Evolutionary conservation across 2,888 invertebrate species (phyloP).

Genomic region (Eulithis testata): DNA sequence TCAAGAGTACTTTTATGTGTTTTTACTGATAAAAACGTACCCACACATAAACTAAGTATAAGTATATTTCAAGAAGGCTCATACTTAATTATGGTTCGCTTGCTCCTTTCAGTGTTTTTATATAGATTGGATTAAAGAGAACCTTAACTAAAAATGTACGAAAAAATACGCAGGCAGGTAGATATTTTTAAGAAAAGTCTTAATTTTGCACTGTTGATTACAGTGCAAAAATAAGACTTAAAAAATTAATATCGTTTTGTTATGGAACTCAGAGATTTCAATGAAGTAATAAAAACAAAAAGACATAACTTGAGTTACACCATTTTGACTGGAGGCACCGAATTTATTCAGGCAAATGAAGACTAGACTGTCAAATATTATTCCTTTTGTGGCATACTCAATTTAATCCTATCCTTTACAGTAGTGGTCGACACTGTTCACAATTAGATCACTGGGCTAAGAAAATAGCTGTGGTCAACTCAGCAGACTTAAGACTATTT

Average conservation of each 20-base stretch:
- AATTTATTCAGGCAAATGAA: not conserved
- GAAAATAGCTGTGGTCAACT: no score
- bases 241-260: no score
- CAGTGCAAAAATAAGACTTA: no score
- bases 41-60: not conserved
- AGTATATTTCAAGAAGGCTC: not conserved
- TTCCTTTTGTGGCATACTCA: slow-evolving; percentile 3
- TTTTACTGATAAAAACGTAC: no score
- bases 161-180: not conserved
- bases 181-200: no score
- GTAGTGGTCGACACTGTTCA: not conserved
- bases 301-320: no score
- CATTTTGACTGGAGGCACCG: no score
- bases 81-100: not conserved
- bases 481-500: not conserved
- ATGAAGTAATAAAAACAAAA: no score
- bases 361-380: slow-evolving; percentile 7
- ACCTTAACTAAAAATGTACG: not conserved
- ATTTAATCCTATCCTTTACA: not conserved
- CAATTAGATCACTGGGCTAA: not conserved
- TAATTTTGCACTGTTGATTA: no score
- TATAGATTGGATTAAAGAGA: not conserved
- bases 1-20: no score
- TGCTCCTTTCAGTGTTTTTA: slow-evolving; percentile 11
- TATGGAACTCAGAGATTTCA: no score